Base-by-base conservation (phyloP, 2,888 invertebrate genomes). In the Shargacucullia verbasci region DNA sequence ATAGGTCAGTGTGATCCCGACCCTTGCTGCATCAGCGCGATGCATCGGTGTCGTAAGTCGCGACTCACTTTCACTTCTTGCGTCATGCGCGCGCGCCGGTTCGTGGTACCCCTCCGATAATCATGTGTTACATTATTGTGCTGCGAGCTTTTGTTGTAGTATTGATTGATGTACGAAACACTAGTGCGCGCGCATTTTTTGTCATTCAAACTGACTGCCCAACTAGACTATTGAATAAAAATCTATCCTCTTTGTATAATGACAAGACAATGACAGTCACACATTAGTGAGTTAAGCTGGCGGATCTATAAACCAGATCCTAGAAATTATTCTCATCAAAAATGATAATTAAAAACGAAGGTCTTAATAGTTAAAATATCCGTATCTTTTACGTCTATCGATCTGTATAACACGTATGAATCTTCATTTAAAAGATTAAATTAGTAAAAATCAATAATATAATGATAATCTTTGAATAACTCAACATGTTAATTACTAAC, bases 31-130 rank as follows among this genome's bases (percentile, higher is more conserved):
- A 92, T 86, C 89, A 70, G 72, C 78, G 67, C 86, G 90, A 90
- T 92, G 92, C 91, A 92, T 79, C 78, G 74, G 70, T 92, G 91
- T 91, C 81, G 92, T 87, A 93, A 92, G 82, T 74, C 78, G 66
- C 78, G 70, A 74, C 75, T 82, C 81, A 91, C 92, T 93, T 93
- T 93, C 93, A 92, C 92, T 91, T 85, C 76, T 86, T 86, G 85
- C 85, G 83, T 79, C 83, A 83, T 56, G 70, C 67, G 37, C 48
- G 59, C 72, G 69, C 67, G 72, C 71, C 71, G 47, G 37, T 55
- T 49, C 37, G 39, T 8, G 40, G 45, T 56, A 53, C 61, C 70
- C 76, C 71, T 66, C n/a, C 77, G 78, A 80, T 82, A 79, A 80
- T 79, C 80, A 76, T 78, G 73, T 75, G 77, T 80, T 80, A 77